Conservation (phyloP, 2,888 invertebrate species). For the Tenthredo distinguenda region DNA sequence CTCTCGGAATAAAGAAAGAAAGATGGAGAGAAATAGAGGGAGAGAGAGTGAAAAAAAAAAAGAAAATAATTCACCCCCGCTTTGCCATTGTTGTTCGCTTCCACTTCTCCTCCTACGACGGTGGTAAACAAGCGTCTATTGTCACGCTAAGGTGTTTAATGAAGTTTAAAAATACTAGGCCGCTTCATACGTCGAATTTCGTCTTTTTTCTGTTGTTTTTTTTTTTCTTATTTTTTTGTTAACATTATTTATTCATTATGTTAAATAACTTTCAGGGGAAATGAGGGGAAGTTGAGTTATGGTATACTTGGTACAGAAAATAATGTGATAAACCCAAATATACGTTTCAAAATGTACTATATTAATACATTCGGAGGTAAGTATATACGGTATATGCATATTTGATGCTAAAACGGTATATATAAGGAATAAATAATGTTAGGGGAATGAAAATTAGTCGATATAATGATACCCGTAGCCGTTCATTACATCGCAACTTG, state of each 20-base stretch:
- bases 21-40: background rate
- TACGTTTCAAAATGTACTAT: background rate
- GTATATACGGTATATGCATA: background rate
- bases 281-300: background rate
- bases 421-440: background rate
- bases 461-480: background rate
- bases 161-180: constrained; percentile 26
- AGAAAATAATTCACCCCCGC: background rate
- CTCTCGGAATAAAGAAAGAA: background rate
- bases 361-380: background rate
- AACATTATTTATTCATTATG: background rate
- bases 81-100: constrained; percentile 25
- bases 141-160: constrained; percentile 42
- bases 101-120: background rate
- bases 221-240: background rate
- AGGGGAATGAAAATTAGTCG: background rate
- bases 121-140: constrained; percentile 37
- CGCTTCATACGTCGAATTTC: background rate
- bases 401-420: constrained; percentile 2
- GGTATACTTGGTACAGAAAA: background rate
- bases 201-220: background rate
- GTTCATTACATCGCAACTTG: background rate
- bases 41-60: background rate
- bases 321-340: background rate
- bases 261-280: background rate